These are phyloP conservation scores for Drosophila gaucha DNA, from an alignment of 2,888 invertebrate species.

Conservation along the genomic window DNA sequence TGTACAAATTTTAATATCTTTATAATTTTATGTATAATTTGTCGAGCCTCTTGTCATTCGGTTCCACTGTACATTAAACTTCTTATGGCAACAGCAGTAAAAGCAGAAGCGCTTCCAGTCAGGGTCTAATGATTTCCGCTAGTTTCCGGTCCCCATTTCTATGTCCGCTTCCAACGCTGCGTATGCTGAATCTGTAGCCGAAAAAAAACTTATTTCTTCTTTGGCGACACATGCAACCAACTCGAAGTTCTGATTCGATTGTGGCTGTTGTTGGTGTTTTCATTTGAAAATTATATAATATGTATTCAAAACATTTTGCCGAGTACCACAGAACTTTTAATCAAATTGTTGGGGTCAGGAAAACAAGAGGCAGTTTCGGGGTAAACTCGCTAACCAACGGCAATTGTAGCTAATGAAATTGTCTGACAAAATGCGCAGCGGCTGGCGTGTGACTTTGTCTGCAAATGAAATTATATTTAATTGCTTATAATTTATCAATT, in stretches of 20 bases:
- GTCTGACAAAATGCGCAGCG: constrained; percentile 55
- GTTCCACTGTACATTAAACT: constrained; percentile 52
- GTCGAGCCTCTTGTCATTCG: background rate
- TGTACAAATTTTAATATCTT: background rate
- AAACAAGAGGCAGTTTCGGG: constrained; percentile 32
- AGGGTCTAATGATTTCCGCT: constrained; percentile 78
- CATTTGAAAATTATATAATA: constrained; percentile 20
- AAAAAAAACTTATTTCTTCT: constrained; percentile 23
- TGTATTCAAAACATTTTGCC: constrained; percentile 8
- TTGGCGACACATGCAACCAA: constrained; percentile 41
- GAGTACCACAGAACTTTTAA: constrained; percentile 37
- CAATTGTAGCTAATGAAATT: constrained; percentile 69
- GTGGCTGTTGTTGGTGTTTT: constrained; percentile 30
- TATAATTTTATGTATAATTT: background rate
- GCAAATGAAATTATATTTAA: constrained; percentile 63
- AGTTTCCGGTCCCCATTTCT: constrained; percentile 63
- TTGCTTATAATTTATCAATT: constrained; percentile 66
- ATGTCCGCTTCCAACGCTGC: constrained; percentile 43
- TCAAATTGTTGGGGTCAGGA: constrained; percentile 53
- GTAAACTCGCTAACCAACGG: constrained; percentile 10
- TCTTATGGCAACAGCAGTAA: constrained; percentile 43
- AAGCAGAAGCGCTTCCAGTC: constrained; percentile 60
- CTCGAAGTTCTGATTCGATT: constrained; percentile 26
- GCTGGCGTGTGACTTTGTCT: constrained; percentile 42
- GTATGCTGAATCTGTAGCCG: constrained; percentile 35